Percentiles rank a stretch among this genome's conserved stretches.
Evolutionary conservation across 2,113 vertebrate genomes (phyloP).

Genomic region (Myotis lucifugus): DNA sequence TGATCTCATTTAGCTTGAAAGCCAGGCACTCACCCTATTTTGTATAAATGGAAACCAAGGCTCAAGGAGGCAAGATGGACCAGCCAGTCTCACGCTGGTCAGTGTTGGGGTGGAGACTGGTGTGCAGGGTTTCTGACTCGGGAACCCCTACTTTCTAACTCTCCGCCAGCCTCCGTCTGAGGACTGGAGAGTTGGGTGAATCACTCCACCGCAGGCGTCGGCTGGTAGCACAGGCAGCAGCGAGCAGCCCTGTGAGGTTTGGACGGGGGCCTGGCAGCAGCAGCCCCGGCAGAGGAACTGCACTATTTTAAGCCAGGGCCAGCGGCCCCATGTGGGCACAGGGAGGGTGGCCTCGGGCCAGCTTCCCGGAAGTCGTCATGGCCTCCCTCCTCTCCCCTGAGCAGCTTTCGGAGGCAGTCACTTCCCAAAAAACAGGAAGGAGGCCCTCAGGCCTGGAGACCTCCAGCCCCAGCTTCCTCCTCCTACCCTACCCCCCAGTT

Average conservation of each 20-base stretch:
- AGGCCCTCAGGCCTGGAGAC: conserved; percentile 71
- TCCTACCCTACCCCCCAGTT: background rate
- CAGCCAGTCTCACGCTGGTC: background rate
- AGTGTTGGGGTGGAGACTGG: background rate
- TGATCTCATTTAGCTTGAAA: background rate
- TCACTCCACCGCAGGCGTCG: background rate
- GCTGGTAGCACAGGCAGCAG: background rate
- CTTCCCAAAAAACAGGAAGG: conserved; percentile 81
- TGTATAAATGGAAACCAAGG: background rate
- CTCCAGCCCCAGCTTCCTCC: conserved; percentile 66
- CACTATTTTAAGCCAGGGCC: conserved; percentile 80
- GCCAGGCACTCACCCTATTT: background rate
- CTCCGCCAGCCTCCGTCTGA: background rate
- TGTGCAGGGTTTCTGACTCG: background rate
- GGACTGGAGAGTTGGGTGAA: background rate
- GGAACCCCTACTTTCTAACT: background rate
- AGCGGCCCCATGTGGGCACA: conserved; percentile 67
- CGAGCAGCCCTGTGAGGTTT: background rate
- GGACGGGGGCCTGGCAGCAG: background rate
- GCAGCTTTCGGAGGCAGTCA: conserved; percentile 68
- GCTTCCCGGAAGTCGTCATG: conserved; percentile 76
- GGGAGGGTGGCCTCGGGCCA: conserved; percentile 75
- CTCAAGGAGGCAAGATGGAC: background rate
- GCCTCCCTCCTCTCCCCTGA: conserved; percentile 74
- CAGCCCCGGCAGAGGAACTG: conserved; percentile 44